Evolutionary conservation across 2,797 vertebrate genomes (phyloP).

Genomic region (Atherinosoma microstoma): DNA sequence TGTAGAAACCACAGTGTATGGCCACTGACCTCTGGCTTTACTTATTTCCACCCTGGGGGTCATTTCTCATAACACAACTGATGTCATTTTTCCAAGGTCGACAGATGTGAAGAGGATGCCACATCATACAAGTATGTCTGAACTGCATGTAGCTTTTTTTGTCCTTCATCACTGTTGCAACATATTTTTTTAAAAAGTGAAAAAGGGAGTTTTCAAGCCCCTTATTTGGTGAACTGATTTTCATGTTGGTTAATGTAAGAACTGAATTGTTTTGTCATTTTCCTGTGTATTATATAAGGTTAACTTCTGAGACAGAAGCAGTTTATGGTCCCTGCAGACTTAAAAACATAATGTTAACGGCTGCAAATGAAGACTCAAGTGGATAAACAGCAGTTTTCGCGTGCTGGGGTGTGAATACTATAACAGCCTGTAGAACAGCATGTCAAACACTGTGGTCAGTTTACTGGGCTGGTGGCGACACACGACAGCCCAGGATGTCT

Average conservation of each 20-base stretch:
- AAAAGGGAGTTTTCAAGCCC: too few species aligned
- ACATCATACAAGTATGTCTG: background rate
- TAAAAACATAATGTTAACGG: background rate
- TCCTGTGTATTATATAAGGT: background rate
- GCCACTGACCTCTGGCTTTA: background rate
- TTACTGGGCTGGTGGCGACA: constrained; percentile 75
- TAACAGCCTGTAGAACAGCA: constrained; percentile 62
- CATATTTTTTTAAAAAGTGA: too few species aligned
- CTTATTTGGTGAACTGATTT: background rate
- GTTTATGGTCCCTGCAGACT: constrained; percentile 1
- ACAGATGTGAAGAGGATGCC: background rate
- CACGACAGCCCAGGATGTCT: constrained; percentile 66
- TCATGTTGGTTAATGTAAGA: background rate
- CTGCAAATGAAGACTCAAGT: constrained; percentile 9
- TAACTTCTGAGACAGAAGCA: background rate
- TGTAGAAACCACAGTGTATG: background rate
- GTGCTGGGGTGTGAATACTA: constrained; percentile 61
- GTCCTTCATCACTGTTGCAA: background rate
- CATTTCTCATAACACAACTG: background rate
- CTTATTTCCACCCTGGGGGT: background rate
- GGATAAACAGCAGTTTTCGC: constrained; percentile 36
- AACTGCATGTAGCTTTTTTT: background rate
- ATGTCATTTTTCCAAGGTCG: background rate
- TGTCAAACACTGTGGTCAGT: constrained; percentile 71
- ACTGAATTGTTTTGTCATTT: background rate